Percentiles rank a stretch among this genome's conserved stretches.
These are phyloP conservation scores for Sylvilagus bachmani DNA, from an alignment of 2,113 vertebrate genomes.

Conservation along the genomic window DNA sequence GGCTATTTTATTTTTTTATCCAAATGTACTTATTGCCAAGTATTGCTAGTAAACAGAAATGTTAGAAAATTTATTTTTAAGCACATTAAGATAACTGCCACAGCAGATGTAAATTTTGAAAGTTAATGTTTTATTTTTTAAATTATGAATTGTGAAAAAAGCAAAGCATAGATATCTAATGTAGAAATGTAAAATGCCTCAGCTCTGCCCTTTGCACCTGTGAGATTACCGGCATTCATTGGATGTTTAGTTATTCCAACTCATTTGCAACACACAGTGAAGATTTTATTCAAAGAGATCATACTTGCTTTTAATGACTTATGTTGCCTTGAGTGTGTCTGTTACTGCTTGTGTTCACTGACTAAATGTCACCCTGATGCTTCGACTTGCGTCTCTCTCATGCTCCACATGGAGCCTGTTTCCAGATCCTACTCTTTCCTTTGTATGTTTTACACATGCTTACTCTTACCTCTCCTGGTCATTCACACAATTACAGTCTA, in stretches of 20 bases:
- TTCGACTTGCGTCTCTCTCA: background rate
- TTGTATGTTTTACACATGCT: background rate
- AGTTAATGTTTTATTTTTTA: background rate
- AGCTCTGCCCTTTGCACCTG: background rate
- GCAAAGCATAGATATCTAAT: background rate
- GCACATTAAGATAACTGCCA: background rate
- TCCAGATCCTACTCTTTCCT: background rate
- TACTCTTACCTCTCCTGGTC: background rate
- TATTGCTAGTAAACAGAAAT: conserved; percentile 28
- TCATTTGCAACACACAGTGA: background rate
- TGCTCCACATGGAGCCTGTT: background rate
- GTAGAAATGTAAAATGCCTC: background rate
- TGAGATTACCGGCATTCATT: background rate
- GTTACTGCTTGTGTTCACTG: background rate
- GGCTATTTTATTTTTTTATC: background rate
- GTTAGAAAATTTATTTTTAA: conserved; percentile 23
- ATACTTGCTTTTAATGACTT: conserved; percentile 41
- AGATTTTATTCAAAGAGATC: background rate
- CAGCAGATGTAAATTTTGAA: background rate
- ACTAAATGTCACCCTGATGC: background rate
- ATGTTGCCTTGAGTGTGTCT: background rate
- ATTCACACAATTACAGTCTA: background rate
- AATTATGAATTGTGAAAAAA: conserved; percentile 26
- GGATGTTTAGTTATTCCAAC: background rate
- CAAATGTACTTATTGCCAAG: background rate